These are phyloP conservation scores for Leucoraja erinaceus DNA, from an alignment of 2,113 vertebrate genomes.

Conservation along the genomic window DNA sequence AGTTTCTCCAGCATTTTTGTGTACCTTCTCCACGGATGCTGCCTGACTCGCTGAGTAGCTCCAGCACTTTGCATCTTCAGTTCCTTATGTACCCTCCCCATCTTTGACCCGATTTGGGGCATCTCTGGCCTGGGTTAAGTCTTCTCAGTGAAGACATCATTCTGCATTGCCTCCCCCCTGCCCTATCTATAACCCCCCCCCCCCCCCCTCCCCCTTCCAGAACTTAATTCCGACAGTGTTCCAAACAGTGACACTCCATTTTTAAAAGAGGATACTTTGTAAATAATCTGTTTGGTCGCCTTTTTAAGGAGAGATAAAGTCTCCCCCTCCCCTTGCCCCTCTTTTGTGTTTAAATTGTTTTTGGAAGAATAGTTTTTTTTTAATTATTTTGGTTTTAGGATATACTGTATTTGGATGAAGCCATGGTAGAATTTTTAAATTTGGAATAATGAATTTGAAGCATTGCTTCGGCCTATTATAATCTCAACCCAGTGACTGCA, in stretches of 20 bases:
- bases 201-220: not conserved
- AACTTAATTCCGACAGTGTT: not conserved
- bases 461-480: not conserved
- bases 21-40: too few species aligned
- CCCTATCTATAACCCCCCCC: not conserved
- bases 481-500: constrained; percentile 2
- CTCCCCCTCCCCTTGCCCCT: not conserved
- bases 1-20: too few species aligned
- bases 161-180: not conserved
- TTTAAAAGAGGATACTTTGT: constrained; percentile 24
- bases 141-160: not conserved
- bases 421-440: constrained; percentile 37
- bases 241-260: constrained; percentile 1
- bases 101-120: not conserved
- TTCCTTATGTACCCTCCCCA: too few species aligned
- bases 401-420: constrained; percentile 39
- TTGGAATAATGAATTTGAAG: constrained; percentile 28
- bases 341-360: constrained; percentile 28
- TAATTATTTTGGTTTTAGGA: constrained; percentile 29
- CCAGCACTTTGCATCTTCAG: too few species aligned
- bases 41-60: too few species aligned
- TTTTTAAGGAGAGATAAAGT: constrained; percentile 4
- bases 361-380: constrained; percentile 28
- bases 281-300: constrained; percentile 29
- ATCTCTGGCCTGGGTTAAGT: too few species aligned